Conservation (phyloP, 92 coral and sea anemone species). For the Desmophyllum pertusum region DNA sequence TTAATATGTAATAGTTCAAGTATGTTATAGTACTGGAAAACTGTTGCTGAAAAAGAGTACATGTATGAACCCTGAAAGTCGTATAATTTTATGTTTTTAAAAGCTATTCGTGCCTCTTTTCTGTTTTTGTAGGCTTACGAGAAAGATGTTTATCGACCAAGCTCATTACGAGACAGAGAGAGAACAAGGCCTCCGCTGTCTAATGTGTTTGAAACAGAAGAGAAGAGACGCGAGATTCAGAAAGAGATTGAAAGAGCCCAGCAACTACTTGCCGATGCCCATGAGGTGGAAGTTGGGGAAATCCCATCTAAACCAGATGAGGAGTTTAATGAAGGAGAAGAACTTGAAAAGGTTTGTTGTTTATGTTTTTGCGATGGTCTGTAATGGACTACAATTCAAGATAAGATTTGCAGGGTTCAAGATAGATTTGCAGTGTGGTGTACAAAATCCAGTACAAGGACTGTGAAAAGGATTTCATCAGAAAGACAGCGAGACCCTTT, state of each 20-base stretch:
- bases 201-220: slow-evolving; percentile 79
- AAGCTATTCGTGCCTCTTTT: no score
- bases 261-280: slow-evolving; percentile 50
- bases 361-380: neutral
- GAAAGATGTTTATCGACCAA: slow-evolving; percentile 74
- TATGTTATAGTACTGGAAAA: no score
- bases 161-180: slow-evolving; percentile 83
- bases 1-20: no score
- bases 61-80: no score
- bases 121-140: slow-evolving; percentile 53
- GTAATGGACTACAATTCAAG: no score
- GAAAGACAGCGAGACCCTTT: no score
- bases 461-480: no score
- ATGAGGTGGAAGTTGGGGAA: slow-evolving; percentile 22
- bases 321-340: slow-evolving; percentile 83
- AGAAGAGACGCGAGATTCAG: slow-evolving; percentile 76
- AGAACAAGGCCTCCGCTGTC: slow-evolving; percentile 72
- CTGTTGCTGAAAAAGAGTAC: no score
- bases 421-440: no score
- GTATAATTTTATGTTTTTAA: no score
- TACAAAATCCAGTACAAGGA: no score
- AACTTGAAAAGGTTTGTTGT: slow-evolving; percentile 71
- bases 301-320: slow-evolving; percentile 53
- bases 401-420: no score
- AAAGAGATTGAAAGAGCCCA: slow-evolving; percentile 88